Evolutionary conservation across 2,113 vertebrate species (phyloP), one percentile per base, ranked within the genome.

Genomic region (Tenebrosternarchus preto): DNA sequence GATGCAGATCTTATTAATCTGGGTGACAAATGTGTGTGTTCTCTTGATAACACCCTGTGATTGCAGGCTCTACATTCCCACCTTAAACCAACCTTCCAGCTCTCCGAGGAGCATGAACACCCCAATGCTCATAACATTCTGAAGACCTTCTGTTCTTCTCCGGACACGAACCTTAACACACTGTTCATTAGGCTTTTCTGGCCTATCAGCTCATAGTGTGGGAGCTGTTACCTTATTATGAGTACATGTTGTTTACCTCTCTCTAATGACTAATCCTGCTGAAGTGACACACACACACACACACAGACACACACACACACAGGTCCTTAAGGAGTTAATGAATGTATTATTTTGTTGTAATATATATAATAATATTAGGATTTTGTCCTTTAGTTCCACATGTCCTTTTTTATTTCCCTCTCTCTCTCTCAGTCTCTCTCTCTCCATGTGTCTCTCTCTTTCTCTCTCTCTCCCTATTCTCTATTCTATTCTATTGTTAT

Each of bases 161-260:
- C n/a, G n/a, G n/a, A n/a, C n/a, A n/a, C n/a, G n/a, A n/a, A 66
- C 69, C 43, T 80, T 24, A 73, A 73, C 59, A 36, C 70, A 73
- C 59, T 15, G 39, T 64, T 80, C 77, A 80, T 80, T 56, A 80
- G 53, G 59, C n/a, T 20, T 22, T 64, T 72, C 69, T 7, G n/a
- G 73, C 73, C 39, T 46, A 46, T 46, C 39, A 46, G 39, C 39
- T 46, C 39, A 46, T 4, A 46, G 39, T 46, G 39, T 46, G 39
- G 78, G 66, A 70, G 27, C 70, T 66, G 56, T 66, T 80, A 73
- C 66, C 70, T 60, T 39, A 56, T 73, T 73, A 80, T 56, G 71
- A 50, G 43, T 27, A 66, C 33, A 22, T 22, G 57, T 46, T 16
- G 31, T 67, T 80, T 80, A 74, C 50, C 78, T 56, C 60, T 73